phyloP scores from a whole-genome alignment of 1,140 invertebrate genomes.

The Battus philenor region DNA sequence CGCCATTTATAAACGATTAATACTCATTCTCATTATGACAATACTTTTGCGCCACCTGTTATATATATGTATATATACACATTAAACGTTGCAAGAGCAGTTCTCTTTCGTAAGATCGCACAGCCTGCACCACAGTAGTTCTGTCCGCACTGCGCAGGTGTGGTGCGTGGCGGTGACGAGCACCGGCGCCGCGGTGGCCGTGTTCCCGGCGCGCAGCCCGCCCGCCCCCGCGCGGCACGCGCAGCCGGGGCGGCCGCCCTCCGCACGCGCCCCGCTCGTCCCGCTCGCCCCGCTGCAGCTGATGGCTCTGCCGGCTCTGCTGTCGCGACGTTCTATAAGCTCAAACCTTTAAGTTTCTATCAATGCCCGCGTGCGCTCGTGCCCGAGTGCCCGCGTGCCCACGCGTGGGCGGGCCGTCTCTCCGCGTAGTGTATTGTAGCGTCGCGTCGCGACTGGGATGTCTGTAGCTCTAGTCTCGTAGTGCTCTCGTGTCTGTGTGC shows the following conservation, averaged over 20 bases:
- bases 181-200: conserved; percentile 42
- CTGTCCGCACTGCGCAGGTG: conserved; percentile 16
- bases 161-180: conserved; percentile 48
- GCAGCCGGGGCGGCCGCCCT: conserved; percentile 30
- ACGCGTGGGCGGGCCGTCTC: not conserved
- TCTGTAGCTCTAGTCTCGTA: conserved; percentile 44
- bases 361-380: no score
- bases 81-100: no score
- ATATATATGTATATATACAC: no score
- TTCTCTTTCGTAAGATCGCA: no score
- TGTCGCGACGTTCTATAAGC: no score
- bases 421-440: conserved; percentile 5
- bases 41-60: no score
- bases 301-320: not conserved
- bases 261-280: conserved; percentile 22
- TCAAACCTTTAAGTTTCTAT: no score
- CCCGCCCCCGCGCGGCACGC: conserved; percentile 46
- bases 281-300: not conserved
- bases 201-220: conserved; percentile 45
- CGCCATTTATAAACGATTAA: no score
- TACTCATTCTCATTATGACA: no score
- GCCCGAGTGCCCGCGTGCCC: no score
- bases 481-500: conserved; percentile 28
- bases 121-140: no score
- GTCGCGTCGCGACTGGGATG: conserved; percentile 16